phyloP scores from a whole-genome alignment of 2,888 invertebrate species.

The Caenorhabditis becei region DNA sequence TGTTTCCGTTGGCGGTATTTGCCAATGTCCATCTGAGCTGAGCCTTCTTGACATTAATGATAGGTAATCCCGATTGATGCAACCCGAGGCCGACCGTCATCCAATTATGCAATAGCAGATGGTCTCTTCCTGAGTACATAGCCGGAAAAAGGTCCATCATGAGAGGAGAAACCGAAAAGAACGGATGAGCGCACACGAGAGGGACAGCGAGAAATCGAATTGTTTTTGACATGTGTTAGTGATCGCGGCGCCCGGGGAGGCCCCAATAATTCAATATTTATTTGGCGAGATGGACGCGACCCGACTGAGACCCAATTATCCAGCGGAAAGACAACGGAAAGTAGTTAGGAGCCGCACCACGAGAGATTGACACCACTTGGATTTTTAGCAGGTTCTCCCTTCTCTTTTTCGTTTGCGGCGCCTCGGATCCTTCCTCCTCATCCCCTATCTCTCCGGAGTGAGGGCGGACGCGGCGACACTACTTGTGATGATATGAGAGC shows the following conservation, averaged over 20 bases:
- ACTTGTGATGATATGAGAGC: slow-evolving; percentile 58
- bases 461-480: slow-evolving; percentile 44
- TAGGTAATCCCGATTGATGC: slow-evolving; percentile 22
- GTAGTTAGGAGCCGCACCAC: slow-evolving; percentile 1
- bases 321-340: slow-evolving; percentile 12
- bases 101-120: slow-evolving; percentile 47
- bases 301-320: not conserved
- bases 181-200: slow-evolving; percentile 18
- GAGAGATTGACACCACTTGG: slow-evolving; percentile 9
- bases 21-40: not conserved
- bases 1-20: not conserved
- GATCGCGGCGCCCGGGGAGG: slow-evolving; percentile 12
- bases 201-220: not conserved
- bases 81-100: slow-evolving; percentile 25
- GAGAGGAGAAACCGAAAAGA: not conserved
- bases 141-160: not conserved
- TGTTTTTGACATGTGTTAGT: slow-evolving; percentile 33
- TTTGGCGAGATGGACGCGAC: slow-evolving; percentile 1
- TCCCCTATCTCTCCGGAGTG: slow-evolving; percentile 11
- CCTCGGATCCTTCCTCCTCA: not conserved
- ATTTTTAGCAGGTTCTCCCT: slow-evolving; percentile 11
- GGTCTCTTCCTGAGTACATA: slow-evolving; percentile 21
- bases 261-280: slow-evolving; percentile 32
- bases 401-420: not conserved
- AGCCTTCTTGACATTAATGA: not conserved